Percentiles rank a stretch among this genome's conserved stretches.
phyloP scores from a whole-genome alignment of 2,113 vertebrate genomes.

The Malurus alboscapulatus region DNA sequence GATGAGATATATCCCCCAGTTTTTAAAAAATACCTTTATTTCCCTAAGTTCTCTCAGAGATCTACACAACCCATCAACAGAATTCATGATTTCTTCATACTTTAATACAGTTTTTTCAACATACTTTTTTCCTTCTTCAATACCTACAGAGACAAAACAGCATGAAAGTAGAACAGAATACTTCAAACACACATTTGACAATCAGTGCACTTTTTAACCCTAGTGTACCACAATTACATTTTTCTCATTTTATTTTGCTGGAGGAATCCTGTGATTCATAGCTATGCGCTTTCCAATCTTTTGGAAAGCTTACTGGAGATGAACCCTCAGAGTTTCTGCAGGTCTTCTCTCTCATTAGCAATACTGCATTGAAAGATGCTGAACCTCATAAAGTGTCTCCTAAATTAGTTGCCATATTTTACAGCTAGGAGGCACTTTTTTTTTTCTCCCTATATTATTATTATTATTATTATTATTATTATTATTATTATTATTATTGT shows the following conservation, averaged over 20 bases:
- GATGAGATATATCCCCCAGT: not conserved
- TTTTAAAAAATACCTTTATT: conserved; percentile 76
- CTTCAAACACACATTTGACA: not conserved
- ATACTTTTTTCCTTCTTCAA: conserved; percentile 85
- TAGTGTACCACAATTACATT: not conserved
- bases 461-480: no score
- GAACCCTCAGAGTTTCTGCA: not conserved
- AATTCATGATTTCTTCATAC: conserved; percentile 83
- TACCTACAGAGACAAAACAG: conserved; percentile 69
- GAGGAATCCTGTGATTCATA: not conserved
- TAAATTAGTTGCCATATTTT: not conserved
- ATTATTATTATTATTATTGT: no score
- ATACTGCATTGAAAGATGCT: not conserved
- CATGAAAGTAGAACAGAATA: not conserved
- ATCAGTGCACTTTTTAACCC: not conserved
- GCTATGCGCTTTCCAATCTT: not conserved
- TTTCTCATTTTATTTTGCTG: not conserved
- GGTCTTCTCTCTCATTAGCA: not conserved
- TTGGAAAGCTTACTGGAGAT: not conserved
- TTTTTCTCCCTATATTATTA: no score
- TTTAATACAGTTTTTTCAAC: conserved; percentile 82
- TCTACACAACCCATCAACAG: conserved; percentile 81
- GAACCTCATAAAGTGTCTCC: not conserved
- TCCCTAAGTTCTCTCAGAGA: conserved; percentile 82
- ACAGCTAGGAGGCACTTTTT: not conserved